Percentiles rank a stretch among this genome's conserved stretches.
Evolutionary conservation across 2,113 vertebrate species (phyloP).

Genomic region (Scopus umbretta): DNA sequence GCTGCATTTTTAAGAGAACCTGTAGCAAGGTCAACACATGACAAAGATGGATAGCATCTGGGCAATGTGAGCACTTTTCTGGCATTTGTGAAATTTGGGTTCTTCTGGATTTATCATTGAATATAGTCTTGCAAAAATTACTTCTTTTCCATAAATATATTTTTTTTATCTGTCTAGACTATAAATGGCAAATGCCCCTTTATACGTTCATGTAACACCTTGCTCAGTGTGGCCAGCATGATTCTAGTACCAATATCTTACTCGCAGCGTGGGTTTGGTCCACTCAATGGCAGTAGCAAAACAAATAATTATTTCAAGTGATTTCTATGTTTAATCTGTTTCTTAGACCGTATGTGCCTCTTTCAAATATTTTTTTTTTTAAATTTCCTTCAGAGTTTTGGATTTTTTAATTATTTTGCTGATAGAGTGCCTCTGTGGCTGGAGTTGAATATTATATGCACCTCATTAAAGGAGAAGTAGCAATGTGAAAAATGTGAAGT

Average conservation of each 20-base stretch:
- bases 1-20: not conserved
- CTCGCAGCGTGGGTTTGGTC: not conserved
- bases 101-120: not conserved
- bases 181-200: not conserved
- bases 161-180: not conserved
- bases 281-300: not conserved
- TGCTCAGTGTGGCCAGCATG: not conserved
- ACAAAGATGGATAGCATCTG: not conserved
- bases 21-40: not conserved
- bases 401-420: not conserved
- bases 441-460: not conserved
- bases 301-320: not conserved
- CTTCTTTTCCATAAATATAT: not conserved
- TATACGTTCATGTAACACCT: not conserved
- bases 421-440: not conserved
- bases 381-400: not conserved
- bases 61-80: not conserved
- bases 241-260: not conserved
- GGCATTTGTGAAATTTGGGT: not conserved
- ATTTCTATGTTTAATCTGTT: not conserved
- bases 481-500: not conserved
- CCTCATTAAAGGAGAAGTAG: not conserved
- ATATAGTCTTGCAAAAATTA: not conserved
- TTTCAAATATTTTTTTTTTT: not conserved
- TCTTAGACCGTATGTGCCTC: not conserved